These are phyloP conservation scores for Coregonus suidteri DNA, from an alignment of 2,797 vertebrate genomes.

Conservation along the genomic window DNA sequence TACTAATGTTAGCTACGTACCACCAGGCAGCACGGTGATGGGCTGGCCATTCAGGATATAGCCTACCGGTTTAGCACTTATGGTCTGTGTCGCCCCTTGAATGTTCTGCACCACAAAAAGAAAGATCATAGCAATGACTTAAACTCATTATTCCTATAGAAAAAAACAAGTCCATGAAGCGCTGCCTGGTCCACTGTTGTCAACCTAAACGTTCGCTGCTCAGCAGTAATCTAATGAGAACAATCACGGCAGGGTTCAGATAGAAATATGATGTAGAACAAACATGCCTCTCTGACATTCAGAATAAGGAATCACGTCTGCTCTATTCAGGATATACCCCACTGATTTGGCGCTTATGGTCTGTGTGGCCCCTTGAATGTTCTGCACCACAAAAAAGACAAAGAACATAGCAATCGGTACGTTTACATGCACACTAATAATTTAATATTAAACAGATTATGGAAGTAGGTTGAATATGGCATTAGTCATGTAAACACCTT, in stretches of 20 bases:
- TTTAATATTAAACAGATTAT: conserved; percentile 40
- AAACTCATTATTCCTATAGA: neutral
- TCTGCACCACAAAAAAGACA: conserved; percentile 32
- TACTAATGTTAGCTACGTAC: conserved; percentile 20
- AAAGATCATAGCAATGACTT: neutral
- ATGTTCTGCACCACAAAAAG: conserved; percentile 51
- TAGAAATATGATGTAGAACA: no score
- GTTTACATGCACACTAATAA: no score
- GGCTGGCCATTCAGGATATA: conserved; percentile 83
- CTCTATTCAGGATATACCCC: conserved; percentile 76
- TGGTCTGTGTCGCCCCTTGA: conserved; percentile 65
- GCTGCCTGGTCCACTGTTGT: neutral
- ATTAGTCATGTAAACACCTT: no score
- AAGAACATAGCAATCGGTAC: no score
- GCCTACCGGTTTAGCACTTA: conserved; percentile 69
- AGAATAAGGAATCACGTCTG: no score
- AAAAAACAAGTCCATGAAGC: neutral
- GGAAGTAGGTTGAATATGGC: no score
- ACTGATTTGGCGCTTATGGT: conserved; percentile 68
- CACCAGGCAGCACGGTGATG: conserved; percentile 79
- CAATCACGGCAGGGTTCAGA: neutral
- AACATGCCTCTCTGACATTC: no score
- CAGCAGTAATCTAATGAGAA: neutral
- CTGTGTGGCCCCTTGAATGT: conserved; percentile 66
- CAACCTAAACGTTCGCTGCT: neutral